Base-by-base conservation (phyloP, 2,888 invertebrate species). In the Euphydryas editha region DNA sequence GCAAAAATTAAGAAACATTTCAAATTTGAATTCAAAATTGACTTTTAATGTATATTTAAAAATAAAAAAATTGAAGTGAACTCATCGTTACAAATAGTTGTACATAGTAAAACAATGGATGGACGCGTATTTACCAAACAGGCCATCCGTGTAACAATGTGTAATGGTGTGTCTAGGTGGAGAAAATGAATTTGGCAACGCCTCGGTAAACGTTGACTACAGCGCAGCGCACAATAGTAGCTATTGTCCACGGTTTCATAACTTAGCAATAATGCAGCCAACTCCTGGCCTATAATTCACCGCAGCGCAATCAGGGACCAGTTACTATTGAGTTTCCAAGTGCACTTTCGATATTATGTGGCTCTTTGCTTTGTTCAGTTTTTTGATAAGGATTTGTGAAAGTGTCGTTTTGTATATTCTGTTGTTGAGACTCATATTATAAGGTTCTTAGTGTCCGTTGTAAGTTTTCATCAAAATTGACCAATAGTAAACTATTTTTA, bases 241-340 rank as follows among this genome's bases (percentile, higher is more conserved):
- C 70, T 72, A 72, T 72, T 70, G 72, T 71, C 69, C 74, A 62
- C 62, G 62, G 59, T 69, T 71, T 67, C 67, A 72, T 58, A 75
- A 75, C 72, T 77, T 75, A 72, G 76, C 78, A 76, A 77, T 78
- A 76, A 74, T 68, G 69, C 69, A 62, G 47, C 54, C 58, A 55
- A 60, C 65, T 65, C 55, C 58, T 61, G 24, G 57, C 21, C 51
- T 64, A 61, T 66, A 64, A 62, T 65, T 69, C 61, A 65, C 59
- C 51, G 58, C 24, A 30, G 30, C 18, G 57, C 65, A 68, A 62
- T 61, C 62, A 24, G 58, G 44, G 57, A 30, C 30, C 54, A 59
- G 59, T 63, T 62, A 59, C 57, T 68, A 68, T 68, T 64, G 68
- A 64, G 59, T 54, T 36, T 49, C 49, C 58, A 30, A 56, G 59